A percentile compares a stretch with the other conserved stretches of the same genome.
Conservation (phyloP, 2,888 invertebrate species). For the Hirtodrosophila confusa region DNA sequence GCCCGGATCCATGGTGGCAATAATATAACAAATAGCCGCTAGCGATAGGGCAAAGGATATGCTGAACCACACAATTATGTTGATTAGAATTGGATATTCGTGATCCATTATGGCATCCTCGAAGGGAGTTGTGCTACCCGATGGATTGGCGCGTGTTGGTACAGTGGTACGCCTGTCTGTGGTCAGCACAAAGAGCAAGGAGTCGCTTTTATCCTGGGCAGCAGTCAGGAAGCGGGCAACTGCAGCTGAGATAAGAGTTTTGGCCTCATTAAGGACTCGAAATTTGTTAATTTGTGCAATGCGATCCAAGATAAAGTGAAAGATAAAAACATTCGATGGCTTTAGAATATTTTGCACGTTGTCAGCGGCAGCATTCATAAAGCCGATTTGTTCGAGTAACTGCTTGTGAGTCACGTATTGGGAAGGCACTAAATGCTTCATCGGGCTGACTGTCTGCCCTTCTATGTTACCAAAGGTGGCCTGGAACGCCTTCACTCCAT, state of each 20-base stretch:
- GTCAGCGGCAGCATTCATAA: constrained; percentile 51
- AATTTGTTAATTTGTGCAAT: constrained; percentile 65
- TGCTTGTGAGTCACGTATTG: constrained; percentile 62
- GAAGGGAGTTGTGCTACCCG: constrained; percentile 65
- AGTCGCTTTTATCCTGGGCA: constrained; percentile 85
- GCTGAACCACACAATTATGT: constrained; percentile 93
- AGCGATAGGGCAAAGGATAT: constrained; percentile 89
- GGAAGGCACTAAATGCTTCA: constrained; percentile 67
- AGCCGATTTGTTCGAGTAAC: constrained; percentile 71
- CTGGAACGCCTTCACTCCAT: constrained; percentile 83
- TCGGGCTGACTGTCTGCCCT: constrained; percentile 36
- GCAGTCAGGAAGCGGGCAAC: constrained; percentile 85
- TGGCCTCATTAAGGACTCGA: constrained; percentile 69
- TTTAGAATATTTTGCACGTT: constrained; percentile 50
- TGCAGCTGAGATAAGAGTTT: constrained; percentile 72
- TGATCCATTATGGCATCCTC: constrained; percentile 87
- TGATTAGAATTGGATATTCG: constrained; percentile 93
- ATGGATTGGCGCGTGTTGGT: constrained; percentile 46
- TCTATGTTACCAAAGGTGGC: constrained; percentile 54
- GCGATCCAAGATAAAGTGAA: constrained; percentile 65
- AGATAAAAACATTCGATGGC: constrained; percentile 53
- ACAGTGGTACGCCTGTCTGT: constrained; percentile 49
- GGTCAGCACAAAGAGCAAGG: constrained; percentile 85
- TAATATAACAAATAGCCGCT: constrained; percentile 91
- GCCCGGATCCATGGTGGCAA: constrained; percentile 98